Conservation (phyloP, 2,797 vertebrate species). For the Urosaurus nigricauda region DNA sequence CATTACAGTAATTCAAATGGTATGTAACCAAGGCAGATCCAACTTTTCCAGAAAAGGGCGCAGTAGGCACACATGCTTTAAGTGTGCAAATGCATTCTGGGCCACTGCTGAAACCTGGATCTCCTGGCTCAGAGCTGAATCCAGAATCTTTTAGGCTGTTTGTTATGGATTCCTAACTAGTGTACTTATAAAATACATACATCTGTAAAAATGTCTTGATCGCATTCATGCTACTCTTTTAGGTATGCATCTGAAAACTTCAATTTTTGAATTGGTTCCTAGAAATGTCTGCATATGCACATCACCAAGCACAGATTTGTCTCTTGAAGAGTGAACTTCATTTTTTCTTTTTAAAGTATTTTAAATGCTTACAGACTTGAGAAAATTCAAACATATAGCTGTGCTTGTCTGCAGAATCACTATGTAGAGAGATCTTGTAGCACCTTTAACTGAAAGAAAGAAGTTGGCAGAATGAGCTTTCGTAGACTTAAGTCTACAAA, state of each 20-base stretch:
- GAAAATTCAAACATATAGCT: background rate
- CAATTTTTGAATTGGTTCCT: background rate
- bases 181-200: background rate
- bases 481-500: too few species aligned
- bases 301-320: background rate
- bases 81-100: too few species aligned
- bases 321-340: background rate
- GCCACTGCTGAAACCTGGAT: too few species aligned
- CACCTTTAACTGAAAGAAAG: too few species aligned
- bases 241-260: background rate
- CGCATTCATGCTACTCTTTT: background rate
- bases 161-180: background rate
- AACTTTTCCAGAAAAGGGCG: too few species aligned
- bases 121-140: too few species aligned
- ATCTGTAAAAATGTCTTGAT: background rate
- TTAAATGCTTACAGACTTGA: background rate
- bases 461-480: too few species aligned
- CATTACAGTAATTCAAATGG: too few species aligned
- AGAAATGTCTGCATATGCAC: background rate
- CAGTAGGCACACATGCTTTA: too few species aligned
- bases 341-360: accelerated
- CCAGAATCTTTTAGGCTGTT: background rate
- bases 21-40: too few species aligned
- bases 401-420: too few species aligned
- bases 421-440: too few species aligned